These are phyloP conservation scores for Echinarachnius parma DNA, from an alignment of 53 echinoderm and acorn worm genomes.

Conservation along the genomic window DNA sequence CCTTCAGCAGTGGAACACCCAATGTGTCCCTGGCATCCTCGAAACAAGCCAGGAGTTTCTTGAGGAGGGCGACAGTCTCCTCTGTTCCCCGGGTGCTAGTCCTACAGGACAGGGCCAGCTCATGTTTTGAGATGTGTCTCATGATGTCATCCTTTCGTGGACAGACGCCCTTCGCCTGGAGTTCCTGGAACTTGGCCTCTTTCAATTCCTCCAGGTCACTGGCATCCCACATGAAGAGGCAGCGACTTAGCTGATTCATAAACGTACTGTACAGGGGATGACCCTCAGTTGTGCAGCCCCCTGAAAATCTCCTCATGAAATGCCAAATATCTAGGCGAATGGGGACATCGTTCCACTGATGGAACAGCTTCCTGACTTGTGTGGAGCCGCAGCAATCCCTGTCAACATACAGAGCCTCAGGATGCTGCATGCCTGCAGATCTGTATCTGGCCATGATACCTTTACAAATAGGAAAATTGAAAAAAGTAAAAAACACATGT, in stretches of 20 bases:
- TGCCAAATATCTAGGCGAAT: slow-evolving; percentile 59
- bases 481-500: neutral
- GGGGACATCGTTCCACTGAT: slow-evolving; percentile 45
- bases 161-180: slow-evolving; percentile 12
- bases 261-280: slow-evolving; percentile 56
- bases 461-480: slow-evolving; percentile 5
- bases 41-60: slow-evolving; percentile 48
- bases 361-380: slow-evolving; percentile 37
- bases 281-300: slow-evolving; percentile 15
- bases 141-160: neutral
- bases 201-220: slow-evolving; percentile 35
- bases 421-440: slow-evolving; percentile 39
- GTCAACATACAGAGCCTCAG: slow-evolving; percentile 55
- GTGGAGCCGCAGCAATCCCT: slow-evolving; percentile 64
- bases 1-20: slow-evolving; percentile 60
- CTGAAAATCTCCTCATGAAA: slow-evolving; percentile 53
- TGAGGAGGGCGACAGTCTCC: slow-evolving; percentile 48
- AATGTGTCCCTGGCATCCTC: slow-evolving; percentile 44
- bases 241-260: slow-evolving; percentile 49
- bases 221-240: slow-evolving; percentile 56
- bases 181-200: slow-evolving; percentile 34
- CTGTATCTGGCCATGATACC: slow-evolving; percentile 56
- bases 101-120: slow-evolving; percentile 44
- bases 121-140: slow-evolving; percentile 36
- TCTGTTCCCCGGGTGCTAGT: slow-evolving; percentile 46